These are phyloP conservation scores for Corvus cornix DNA, from an alignment of 2,113 vertebrate genomes.

Conservation along the genomic window DNA sequence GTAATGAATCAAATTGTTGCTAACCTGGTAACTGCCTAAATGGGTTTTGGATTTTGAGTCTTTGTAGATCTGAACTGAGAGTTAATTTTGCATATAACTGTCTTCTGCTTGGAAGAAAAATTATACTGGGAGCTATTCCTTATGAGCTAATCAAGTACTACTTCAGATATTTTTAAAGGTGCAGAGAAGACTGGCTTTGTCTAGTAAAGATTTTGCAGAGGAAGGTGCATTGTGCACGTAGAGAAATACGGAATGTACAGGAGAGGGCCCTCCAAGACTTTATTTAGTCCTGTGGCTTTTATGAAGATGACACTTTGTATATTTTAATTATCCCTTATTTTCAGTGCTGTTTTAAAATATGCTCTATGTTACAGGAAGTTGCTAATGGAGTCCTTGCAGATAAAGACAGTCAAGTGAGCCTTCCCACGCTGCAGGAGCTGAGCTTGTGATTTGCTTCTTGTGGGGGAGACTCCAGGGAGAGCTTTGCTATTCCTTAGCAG, in stretches of 20 bases:
- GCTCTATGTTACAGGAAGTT: background rate
- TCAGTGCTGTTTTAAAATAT: background rate
- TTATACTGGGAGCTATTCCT: background rate
- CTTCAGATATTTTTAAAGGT: background rate
- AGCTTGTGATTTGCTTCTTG: background rate
- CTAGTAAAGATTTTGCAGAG: background rate
- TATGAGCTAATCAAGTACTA: background rate
- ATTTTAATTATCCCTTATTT: conserved; percentile 43
- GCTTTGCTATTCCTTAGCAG: background rate
- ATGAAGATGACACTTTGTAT: conserved; percentile 64
- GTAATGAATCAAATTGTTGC: background rate
- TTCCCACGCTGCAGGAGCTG: background rate
- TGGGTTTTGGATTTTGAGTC: background rate
- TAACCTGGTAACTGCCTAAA: background rate
- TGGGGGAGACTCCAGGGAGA: background rate
- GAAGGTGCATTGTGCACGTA: background rate
- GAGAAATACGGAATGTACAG: conserved; percentile 58
- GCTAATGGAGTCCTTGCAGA: conserved; percentile 39
- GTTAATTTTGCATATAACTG: background rate
- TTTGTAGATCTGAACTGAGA: background rate
- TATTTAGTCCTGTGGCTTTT: conserved; percentile 57
- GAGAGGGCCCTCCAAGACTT: conserved; percentile 75
- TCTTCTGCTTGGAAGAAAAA: background rate
- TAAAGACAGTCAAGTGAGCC: background rate
- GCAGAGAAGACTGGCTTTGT: background rate